phyloP scores from a whole-genome alignment of 2,113 vertebrate species.

The Phalacrocorax pelagicus region DNA sequence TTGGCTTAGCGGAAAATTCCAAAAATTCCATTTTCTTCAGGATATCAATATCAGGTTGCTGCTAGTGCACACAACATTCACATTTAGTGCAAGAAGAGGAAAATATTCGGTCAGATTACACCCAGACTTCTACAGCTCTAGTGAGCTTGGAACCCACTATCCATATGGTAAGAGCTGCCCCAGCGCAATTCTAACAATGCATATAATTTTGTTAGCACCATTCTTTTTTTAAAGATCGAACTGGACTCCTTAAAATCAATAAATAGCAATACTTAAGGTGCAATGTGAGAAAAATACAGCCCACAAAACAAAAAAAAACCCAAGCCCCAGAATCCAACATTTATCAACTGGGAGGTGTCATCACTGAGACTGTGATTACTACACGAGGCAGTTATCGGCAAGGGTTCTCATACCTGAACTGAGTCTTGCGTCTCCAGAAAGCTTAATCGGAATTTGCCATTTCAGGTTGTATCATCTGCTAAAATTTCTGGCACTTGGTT shows the following conservation, averaged over 20 bases:
- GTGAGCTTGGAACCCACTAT: background rate
- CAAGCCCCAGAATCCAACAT: background rate
- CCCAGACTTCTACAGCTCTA: background rate
- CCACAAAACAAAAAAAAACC: background rate
- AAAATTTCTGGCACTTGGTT: background rate
- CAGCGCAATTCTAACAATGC: background rate
- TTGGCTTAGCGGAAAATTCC: too few relatives aligned
- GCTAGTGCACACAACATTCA: rapidly evolving
- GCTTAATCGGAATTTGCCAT: background rate
- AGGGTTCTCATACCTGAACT: background rate
- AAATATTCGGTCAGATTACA: background rate
- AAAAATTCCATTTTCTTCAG: too few relatives aligned
- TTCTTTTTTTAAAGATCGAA: background rate
- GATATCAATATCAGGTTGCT: background rate
- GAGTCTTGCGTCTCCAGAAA: background rate
- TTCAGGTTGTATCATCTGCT: background rate
- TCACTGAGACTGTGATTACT: background rate
- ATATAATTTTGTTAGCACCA: background rate
- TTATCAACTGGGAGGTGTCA: background rate
- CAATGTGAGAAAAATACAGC: background rate
- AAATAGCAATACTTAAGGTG: background rate
- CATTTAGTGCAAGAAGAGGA: background rate
- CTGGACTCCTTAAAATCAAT: background rate
- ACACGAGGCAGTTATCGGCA: background rate
- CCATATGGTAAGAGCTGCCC: background rate